These are phyloP conservation scores for Laticauda laticaudata DNA, from an alignment of 2,113 vertebrate species.

Conservation along the genomic window DNA sequence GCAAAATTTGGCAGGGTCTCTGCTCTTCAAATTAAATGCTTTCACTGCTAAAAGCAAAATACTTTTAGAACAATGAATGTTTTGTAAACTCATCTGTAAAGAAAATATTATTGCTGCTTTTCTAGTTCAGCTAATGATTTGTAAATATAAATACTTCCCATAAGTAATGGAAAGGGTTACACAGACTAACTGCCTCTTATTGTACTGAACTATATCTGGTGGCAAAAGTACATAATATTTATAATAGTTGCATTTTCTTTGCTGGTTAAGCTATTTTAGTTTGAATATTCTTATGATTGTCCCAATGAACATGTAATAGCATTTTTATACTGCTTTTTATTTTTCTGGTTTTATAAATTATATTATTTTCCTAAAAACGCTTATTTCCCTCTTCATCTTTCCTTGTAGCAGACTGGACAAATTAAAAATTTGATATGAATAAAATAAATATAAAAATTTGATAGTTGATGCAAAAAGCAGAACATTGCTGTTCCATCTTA, in stretches of 20 bases:
- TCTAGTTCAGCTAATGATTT: conserved; percentile 55
- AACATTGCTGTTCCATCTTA: neutral
- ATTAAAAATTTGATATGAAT: neutral
- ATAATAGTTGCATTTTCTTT: conserved; percentile 32
- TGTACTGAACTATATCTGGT: neutral
- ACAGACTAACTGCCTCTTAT: conserved; percentile 53
- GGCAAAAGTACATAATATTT: conserved; percentile 36
- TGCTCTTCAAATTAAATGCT: neutral
- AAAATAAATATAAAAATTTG: neutral
- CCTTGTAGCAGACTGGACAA: neutral
- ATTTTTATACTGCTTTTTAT: neutral
- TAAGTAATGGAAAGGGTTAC: conserved; percentile 54
- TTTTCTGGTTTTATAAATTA: neutral
- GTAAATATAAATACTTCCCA: conserved; percentile 58
- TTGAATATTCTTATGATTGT: neutral
- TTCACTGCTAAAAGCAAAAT: conserved; percentile 17
- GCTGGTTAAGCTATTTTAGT: neutral
- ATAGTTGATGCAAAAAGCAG: neutral
- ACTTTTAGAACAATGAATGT: conserved; percentile 2
- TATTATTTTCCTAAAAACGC: neutral
- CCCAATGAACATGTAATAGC: neutral
- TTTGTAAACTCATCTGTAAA: conserved; percentile 34
- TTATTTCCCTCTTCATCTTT: neutral
- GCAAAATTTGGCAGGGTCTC: conserved; percentile 20
- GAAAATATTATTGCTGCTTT: conserved; percentile 42